Conservation (phyloP, 92 coral and sea anemone genomes). For the Nematostella vectensis region DNA sequence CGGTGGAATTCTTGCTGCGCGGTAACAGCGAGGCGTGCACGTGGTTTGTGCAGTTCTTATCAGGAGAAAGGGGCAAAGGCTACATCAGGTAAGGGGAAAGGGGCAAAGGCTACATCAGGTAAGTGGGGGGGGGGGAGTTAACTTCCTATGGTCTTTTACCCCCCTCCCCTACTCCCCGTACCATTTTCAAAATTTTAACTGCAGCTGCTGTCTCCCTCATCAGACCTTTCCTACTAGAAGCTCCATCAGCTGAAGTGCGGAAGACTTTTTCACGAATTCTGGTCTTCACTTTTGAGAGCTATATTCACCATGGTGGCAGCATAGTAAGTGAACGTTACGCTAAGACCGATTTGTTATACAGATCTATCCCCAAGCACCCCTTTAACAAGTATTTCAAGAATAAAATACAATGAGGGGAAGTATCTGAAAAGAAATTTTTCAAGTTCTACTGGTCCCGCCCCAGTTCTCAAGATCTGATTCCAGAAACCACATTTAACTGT, state of each 20-base stretch:
- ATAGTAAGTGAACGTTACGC: slow-evolving; percentile 30
- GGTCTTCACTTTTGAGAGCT: slow-evolving; percentile 51
- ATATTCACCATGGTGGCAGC: slow-evolving; percentile 56
- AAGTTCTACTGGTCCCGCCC: no score
- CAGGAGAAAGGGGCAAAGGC: slow-evolving; percentile 84
- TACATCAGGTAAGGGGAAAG: slow-evolving; percentile 50
- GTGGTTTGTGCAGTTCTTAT: slow-evolving; percentile 71
- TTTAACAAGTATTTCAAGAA: not conserved
- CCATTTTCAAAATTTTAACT: no score
- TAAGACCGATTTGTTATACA: no score
- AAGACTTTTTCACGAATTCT: slow-evolving; percentile 70
- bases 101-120: not conserved
- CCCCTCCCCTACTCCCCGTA: no score
- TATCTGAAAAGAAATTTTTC: no score
- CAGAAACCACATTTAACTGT: no score
- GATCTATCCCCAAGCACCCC: no score
- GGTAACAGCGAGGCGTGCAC: slow-evolving; percentile 70
- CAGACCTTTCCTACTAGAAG: slow-evolving; percentile 74
- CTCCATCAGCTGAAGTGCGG: slow-evolving; percentile 82
- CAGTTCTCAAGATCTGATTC: no score
- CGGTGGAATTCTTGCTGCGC: slow-evolving; percentile 47
- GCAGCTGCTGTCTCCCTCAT: no score
- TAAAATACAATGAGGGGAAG: no score
- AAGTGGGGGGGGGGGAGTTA: slow-evolving; percentile 5
- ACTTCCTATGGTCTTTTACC: no score